phyloP scores from a whole-genome alignment of 2,888 invertebrate genomes.

The Acanthosepion lycidas region DNA sequence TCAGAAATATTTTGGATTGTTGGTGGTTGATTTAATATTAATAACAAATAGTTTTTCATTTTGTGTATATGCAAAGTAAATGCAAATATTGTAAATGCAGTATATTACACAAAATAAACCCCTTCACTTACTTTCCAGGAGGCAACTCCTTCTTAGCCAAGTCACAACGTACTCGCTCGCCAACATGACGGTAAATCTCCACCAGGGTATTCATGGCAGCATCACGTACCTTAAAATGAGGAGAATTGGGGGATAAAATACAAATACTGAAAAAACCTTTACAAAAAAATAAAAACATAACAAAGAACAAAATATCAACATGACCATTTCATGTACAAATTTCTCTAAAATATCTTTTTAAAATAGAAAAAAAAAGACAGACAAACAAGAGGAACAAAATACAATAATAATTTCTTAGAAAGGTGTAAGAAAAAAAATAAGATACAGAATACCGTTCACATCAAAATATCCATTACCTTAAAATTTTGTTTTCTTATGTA shows the following conservation, averaged over 20 bases:
- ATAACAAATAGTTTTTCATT: too few species aligned
- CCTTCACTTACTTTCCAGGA: slow-evolving; percentile 73
- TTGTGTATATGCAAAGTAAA: too few species aligned
- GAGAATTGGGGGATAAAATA: background rate
- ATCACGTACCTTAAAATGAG: slow-evolving; percentile 81
- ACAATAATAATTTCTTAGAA: background rate
- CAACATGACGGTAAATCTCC: slow-evolving; percentile 93
- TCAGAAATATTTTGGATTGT: too few species aligned
- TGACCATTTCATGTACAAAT: background rate
- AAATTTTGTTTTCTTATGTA: too few species aligned
- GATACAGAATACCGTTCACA: background rate
- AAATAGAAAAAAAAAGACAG: background rate
- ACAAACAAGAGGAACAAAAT: background rate
- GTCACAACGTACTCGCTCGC: slow-evolving; percentile 88
- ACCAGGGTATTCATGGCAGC: slow-evolving; percentile 88
- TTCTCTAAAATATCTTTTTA: background rate
- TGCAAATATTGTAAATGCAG: too few species aligned
- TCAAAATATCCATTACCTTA: background rate
- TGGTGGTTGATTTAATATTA: too few species aligned
- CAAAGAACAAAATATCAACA: background rate
- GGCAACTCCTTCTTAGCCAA: slow-evolving; percentile 84
- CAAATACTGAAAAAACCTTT: background rate
- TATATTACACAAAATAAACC: background rate
- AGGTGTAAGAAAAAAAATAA: background rate
- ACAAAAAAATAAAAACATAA: background rate